Conservation (phyloP, 2,888 invertebrate genomes). For the Mimas tiliae region DNA sequence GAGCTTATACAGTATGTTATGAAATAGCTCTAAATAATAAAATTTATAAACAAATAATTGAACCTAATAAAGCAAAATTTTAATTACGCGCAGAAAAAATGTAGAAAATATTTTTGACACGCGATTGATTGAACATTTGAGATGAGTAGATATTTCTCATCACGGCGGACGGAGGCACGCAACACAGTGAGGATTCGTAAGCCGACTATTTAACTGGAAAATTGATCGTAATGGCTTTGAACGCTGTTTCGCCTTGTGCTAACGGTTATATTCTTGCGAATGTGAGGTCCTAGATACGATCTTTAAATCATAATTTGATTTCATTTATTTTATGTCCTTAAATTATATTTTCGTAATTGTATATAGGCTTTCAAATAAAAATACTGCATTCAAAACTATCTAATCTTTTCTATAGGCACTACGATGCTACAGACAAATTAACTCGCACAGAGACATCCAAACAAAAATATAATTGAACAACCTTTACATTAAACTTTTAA, state of each 20-base stretch:
- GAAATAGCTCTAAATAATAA: slow-evolving; percentile 4
- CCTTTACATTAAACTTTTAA: too few species aligned
- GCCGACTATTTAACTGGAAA: slow-evolving; percentile 53
- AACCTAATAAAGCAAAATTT: not conserved
- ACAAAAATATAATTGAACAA: too few species aligned
- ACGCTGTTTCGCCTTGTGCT: slow-evolving; percentile 25
- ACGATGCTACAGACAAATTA: too few species aligned
- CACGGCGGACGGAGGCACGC: slow-evolving; percentile 26
- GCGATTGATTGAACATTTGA: slow-evolving; percentile 25
- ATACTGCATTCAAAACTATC: too few species aligned
- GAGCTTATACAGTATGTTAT: not conserved
- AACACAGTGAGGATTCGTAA: slow-evolving; percentile 44
- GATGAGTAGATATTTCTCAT: slow-evolving; percentile 24
- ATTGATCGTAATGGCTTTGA: slow-evolving; percentile 55
- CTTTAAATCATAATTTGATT: not conserved
- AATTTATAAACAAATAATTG: not conserved
- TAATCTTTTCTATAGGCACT: too few species aligned
- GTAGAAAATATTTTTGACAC: slow-evolving; percentile 1
- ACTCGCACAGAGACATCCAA: too few species aligned
- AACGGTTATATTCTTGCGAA: not conserved
- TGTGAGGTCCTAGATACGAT: not conserved
- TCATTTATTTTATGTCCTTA: too few species aligned
- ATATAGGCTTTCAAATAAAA: too few species aligned
- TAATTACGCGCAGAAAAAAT: not conserved
- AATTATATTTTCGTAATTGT: not conserved